These are phyloP conservation scores for Aporophyla lueneburgensis DNA, from an alignment of 2,888 invertebrate genomes.

Conservation along the genomic window DNA sequence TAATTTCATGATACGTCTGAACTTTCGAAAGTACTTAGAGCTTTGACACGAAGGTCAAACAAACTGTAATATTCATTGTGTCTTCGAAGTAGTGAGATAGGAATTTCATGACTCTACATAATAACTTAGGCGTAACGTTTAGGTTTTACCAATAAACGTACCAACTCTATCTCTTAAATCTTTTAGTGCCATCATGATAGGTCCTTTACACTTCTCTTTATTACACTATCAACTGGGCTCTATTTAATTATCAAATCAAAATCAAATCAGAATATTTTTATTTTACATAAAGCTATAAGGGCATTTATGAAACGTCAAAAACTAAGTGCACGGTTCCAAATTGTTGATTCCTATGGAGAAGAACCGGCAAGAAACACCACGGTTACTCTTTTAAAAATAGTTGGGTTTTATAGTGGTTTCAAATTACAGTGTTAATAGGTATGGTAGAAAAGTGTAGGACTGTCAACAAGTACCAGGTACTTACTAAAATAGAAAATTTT, in stretches of 20 bases:
- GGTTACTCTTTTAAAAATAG: too few relatives aligned
- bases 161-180: neutral
- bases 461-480: too few relatives aligned
- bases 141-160: neutral
- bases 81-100: neutral
- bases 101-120: neutral
- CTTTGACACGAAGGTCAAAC: neutral
- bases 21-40: neutral
- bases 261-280: too few relatives aligned
- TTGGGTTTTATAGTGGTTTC: too few relatives aligned
- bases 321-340: too few relatives aligned
- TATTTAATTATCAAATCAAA: neutral
- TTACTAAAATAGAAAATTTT: too few relatives aligned
- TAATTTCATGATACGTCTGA: neutral
- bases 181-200: neutral
- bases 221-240: neutral
- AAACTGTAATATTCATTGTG: neutral
- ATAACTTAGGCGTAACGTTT: neutral
- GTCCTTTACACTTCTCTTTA: neutral
- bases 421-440: too few relatives aligned
- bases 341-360: too few relatives aligned
- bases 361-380: too few relatives aligned
- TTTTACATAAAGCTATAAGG: too few relatives aligned
- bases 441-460: too few relatives aligned
- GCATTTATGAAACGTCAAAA: too few relatives aligned